Conservation (phyloP, 2,888 invertebrate species). For the Protonemura montana region DNA sequence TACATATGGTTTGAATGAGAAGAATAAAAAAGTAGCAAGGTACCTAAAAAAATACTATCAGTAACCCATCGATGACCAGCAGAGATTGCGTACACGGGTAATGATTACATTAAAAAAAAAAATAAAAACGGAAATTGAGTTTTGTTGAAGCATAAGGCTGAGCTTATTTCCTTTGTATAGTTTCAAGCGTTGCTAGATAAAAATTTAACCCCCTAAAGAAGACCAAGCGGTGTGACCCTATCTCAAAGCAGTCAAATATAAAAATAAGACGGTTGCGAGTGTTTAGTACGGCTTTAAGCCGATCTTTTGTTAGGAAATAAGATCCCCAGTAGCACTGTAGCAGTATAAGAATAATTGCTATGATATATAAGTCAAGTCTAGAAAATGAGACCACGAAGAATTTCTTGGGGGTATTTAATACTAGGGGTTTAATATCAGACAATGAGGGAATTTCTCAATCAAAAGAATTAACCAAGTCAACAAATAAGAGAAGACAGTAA, state of each 20-base stretch:
- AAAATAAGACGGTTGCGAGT: conserved; percentile 38
- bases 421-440: conserved; percentile 39
- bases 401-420: conserved; percentile 37
- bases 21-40: too few species aligned
- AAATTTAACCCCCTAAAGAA: background rate
- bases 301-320: conserved; percentile 40
- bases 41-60: too few species aligned
- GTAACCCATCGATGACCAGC: too few species aligned
- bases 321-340: conserved; percentile 33
- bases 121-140: too few species aligned
- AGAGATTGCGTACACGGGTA: too few species aligned
- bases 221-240: conserved; percentile 31
- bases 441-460: conserved; percentile 40
- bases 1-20: too few species aligned
- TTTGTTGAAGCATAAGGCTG: too few species aligned
- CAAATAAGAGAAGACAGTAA: conserved; percentile 35
- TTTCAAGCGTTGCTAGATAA: too few species aligned
- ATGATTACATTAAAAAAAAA: too few species aligned
- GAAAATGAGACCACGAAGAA: conserved; percentile 37
- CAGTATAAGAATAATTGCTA: conserved; percentile 40
- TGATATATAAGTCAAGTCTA: conserved; percentile 38
- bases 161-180: too few species aligned
- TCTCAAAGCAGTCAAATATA: conserved; percentile 37
- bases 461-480: conserved; percentile 41
- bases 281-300: conserved; percentile 40